Percentiles rank a stretch among this genome's conserved stretches.
phyloP scores from a whole-genome alignment of 2,888 invertebrate species.

The Drosophila pseudotakahashii region DNA sequence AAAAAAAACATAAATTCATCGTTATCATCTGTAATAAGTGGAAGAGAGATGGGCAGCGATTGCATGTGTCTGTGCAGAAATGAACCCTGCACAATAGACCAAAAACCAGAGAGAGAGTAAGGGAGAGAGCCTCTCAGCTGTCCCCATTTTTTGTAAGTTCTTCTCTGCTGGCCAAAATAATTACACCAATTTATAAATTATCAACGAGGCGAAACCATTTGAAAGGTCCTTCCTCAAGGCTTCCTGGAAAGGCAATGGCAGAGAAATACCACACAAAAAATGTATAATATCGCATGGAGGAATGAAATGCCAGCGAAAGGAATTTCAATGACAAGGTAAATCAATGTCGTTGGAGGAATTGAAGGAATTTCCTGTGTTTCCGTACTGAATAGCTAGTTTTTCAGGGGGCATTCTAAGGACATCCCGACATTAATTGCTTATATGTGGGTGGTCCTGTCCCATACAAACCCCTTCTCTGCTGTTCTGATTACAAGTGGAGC shows the following conservation, averaged over 20 bases:
- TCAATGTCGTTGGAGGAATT: constrained; percentile 31
- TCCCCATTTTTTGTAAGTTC: constrained; percentile 55
- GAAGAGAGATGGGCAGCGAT: constrained; percentile 18
- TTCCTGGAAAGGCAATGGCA: constrained; percentile 45
- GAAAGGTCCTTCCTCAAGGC: constrained; percentile 59
- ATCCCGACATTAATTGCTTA: constrained; percentile 51
- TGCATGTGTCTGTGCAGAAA: constrained; percentile 57
- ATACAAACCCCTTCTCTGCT: not conserved
- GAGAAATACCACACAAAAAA: constrained; percentile 14
- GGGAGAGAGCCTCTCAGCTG: constrained; percentile 38
- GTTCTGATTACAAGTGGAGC: constrained; percentile 57
- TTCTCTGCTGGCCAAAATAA: constrained; percentile 58
- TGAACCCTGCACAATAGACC: constrained; percentile 64
- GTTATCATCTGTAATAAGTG: constrained; percentile 34
- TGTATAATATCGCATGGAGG: constrained; percentile 15
- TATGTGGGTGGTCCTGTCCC: constrained; percentile 6
- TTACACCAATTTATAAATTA: constrained; percentile 75
- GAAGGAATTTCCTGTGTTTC: constrained; percentile 22
- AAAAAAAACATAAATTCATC: constrained; percentile 37
- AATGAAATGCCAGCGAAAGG: constrained; percentile 16
- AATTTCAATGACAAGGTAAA: constrained; percentile 47
- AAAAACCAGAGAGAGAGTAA: constrained; percentile 16
- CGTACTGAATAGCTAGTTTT: constrained; percentile 12
- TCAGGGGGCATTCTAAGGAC: constrained; percentile 40
- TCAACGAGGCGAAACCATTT: constrained; percentile 67